Evolutionary conservation across 2,113 vertebrate genomes (phyloP).

Genomic region (Nesogale talazaci): DNA sequence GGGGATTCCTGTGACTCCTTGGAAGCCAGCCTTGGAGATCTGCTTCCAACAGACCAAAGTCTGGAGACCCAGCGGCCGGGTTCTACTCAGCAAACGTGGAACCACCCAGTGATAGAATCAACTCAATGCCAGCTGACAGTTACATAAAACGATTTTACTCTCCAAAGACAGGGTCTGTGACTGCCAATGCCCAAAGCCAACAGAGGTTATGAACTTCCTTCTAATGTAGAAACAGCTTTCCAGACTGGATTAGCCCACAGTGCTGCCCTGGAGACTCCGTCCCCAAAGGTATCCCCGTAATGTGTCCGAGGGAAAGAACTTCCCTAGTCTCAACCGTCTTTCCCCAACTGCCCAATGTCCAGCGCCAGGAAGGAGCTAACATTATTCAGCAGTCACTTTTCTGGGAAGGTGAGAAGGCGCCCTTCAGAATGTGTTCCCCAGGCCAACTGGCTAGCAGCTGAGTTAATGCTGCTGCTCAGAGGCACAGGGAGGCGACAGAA

Average conservation of each 20-base stretch:
- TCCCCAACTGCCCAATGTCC: neutral
- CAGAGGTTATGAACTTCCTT: neutral
- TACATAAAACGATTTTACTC: neutral
- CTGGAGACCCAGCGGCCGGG: neutral
- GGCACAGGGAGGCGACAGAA: neutral
- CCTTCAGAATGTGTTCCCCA: neutral
- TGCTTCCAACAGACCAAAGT: neutral
- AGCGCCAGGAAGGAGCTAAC: no score
- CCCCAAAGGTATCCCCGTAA: neutral
- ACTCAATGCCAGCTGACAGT: neutral
- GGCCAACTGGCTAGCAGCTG: neutral
- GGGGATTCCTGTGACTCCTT: neutral
- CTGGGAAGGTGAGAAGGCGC: neutral
- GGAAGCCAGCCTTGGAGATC: neutral
- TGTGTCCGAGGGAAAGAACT: neutral
- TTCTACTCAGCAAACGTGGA: neutral
- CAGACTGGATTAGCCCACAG: neutral
- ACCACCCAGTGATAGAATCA: neutral
- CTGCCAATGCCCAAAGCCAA: neutral
- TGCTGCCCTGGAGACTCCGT: neutral
- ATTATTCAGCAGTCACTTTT: neutral
- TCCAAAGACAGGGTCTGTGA: neutral
- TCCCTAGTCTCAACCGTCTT: fast-evolving
- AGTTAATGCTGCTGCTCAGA: neutral
- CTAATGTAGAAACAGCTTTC: neutral